phyloP scores from a whole-genome alignment of 2,888 invertebrate genomes.

The Mythimna albipuncta region DNA sequence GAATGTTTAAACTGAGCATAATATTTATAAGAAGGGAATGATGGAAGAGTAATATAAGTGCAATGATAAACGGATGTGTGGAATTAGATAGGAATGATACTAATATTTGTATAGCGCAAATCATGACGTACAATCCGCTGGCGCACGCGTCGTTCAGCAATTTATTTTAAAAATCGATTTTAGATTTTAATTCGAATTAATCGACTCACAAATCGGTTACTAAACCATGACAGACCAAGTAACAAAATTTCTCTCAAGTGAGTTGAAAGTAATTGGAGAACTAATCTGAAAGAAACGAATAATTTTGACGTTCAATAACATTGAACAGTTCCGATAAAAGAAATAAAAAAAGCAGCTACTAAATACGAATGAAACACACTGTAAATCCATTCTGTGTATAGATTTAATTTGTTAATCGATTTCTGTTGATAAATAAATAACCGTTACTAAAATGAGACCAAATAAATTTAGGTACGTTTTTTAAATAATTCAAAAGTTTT shows the following conservation, averaged over 20 bases:
- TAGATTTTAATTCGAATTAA: conserved; percentile 37
- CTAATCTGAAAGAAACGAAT: conserved; percentile 24
- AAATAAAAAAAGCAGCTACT: conserved; percentile 19
- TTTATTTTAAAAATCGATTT: conserved; percentile 28
- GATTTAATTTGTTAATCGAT: conserved; percentile 68
- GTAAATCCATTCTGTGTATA: conserved; percentile 58
- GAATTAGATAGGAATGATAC: conserved; percentile 64
- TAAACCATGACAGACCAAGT: conserved; percentile 18
- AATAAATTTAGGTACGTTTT: conserved; percentile 89
- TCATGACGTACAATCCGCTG: conserved; percentile 50
- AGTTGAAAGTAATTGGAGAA: conserved; percentile 31
- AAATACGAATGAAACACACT: conserved; percentile 49
- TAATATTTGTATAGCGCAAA: conserved; percentile 62
- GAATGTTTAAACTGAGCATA: conserved; percentile 33
- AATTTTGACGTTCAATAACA: conserved; percentile 6
- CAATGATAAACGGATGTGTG: conserved; percentile 42
- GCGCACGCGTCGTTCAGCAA: conserved; percentile 6
- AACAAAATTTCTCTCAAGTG: conserved; percentile 14
- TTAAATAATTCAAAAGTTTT: conserved; percentile 70
- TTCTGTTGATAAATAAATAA: conserved; percentile 79
- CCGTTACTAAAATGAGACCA: conserved; percentile 90
- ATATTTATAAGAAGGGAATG: conserved; percentile 15
- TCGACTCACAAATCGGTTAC: conserved; percentile 35
- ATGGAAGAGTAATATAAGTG: conserved; percentile 28
- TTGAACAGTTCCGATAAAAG: conserved; percentile 16